These are phyloP conservation scores for Sarcophaga variegata DNA, from an alignment of 2,888 invertebrate genomes.

Conservation along the genomic window DNA sequence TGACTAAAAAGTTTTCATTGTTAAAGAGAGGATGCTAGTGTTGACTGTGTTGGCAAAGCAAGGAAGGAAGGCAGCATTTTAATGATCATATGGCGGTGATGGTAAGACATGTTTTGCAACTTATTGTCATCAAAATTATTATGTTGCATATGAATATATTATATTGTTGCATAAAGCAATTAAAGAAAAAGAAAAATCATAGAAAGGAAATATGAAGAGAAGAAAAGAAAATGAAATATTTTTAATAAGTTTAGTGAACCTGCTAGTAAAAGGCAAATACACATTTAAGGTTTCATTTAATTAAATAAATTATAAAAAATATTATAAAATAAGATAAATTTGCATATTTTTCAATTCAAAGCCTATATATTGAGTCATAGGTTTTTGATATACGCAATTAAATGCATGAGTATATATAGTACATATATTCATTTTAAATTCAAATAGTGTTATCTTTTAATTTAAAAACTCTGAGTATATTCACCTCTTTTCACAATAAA, in stretches of 20 bases:
- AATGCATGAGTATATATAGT: no score
- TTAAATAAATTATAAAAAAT: not conserved
- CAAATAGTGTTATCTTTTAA: no score
- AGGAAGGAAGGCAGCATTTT: not conserved
- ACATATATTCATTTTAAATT: no score
- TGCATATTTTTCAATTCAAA: no score
- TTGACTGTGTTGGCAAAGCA: not conserved
- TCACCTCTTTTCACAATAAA: no score
- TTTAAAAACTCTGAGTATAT: no score
- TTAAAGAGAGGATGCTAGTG: not conserved
- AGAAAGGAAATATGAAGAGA: not conserved
- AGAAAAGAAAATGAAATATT: not conserved
- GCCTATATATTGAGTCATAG: no score
- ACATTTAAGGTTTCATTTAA: not conserved
- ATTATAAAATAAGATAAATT: not conserved
- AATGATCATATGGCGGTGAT: not conserved
- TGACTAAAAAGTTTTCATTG: slow-evolving; percentile 36
- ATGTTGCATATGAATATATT: slow-evolving; percentile 35
- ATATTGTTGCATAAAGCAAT: slow-evolving; percentile 3
- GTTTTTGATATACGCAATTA: no score
- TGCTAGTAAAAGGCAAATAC: not conserved
- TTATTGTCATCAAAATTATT: slow-evolving; percentile 47
- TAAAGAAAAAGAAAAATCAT: not conserved
- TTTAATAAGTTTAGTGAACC: not conserved
- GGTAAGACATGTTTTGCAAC: slow-evolving; percentile 37